A percentile compares a stretch with the other conserved stretches of the same genome.
Evolutionary conservation across 2,113 vertebrate species (phyloP).

Genomic region (Scomber scombrus): DNA sequence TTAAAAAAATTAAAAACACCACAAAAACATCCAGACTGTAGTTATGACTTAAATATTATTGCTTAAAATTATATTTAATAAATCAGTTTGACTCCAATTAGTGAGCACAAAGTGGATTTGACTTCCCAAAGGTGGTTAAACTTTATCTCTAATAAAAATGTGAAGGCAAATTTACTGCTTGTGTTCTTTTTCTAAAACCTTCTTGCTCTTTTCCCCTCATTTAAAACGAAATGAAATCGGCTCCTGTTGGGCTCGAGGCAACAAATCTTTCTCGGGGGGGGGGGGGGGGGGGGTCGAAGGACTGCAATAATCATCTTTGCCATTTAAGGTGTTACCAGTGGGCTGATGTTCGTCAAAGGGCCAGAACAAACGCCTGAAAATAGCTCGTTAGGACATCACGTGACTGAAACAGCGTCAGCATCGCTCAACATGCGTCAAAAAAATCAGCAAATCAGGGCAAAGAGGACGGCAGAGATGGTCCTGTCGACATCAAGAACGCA

Average conservation of each 20-base stretch:
- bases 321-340: not conserved
- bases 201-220: no score
- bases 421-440: not conserved
- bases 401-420: not conserved
- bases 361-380: not conserved
- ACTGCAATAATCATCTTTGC: accelerated
- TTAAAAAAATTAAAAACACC: no score
- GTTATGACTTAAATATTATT: no score
- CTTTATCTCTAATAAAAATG: not conserved
- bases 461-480: not conserved
- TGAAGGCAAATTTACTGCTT: not conserved
- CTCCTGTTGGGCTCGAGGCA: not conserved
- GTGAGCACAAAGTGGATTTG: not conserved
- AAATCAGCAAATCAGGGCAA: not conserved
- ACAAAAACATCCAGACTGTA: no score
- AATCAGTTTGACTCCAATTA: not conserved
- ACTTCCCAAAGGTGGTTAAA: not conserved
- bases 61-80: no score
- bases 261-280: not conserved
- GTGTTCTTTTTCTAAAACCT: not conserved
- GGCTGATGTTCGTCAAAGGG: not conserved
- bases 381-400: not conserved
- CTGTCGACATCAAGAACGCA: not conserved
- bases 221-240: not conserved
- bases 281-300: not conserved